Evolutionary conservation across 2,797 vertebrate genomes (phyloP).

Genomic region (Semotilus atromaculatus): DNA sequence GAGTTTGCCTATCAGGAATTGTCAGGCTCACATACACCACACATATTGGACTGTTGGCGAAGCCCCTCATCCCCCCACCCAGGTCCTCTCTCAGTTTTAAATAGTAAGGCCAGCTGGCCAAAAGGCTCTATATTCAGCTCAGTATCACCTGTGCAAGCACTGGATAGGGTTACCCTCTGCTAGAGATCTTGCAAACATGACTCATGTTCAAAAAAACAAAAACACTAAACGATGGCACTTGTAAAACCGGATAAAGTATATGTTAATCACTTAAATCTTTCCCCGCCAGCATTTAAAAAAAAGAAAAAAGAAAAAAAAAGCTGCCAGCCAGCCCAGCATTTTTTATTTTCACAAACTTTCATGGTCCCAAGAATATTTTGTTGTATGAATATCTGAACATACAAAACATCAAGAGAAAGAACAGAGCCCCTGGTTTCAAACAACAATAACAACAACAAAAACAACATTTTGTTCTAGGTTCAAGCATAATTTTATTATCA

Average conservation of each 20-base stretch:
- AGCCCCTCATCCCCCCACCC: constrained; percentile 45
- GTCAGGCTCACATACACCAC: constrained; percentile 14
- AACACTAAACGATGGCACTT: background rate
- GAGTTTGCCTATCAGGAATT: constrained; percentile 38
- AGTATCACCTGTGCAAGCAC: constrained; percentile 77
- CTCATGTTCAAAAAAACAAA: background rate
- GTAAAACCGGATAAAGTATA: background rate
- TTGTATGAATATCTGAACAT: background rate
- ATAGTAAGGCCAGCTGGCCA: constrained; percentile 81
- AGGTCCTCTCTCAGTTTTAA: constrained; percentile 73
- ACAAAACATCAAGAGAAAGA: background rate
- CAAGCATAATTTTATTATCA: background rate
- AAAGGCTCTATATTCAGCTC: constrained; percentile 79
- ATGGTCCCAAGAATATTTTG: background rate
- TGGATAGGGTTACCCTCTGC: constrained; percentile 75
- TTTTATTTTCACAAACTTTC: background rate
- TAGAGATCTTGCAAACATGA: constrained; percentile 47
- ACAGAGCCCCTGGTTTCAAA: background rate
- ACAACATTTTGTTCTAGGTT: background rate
- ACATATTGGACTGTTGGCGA: constrained; percentile 63
- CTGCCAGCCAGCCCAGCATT: background rate
- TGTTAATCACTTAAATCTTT: background rate
- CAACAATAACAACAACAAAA: background rate
- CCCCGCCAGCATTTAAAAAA: too few relatives aligned
- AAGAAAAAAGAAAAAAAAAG: too few relatives aligned